Conservation (phyloP, 2,113 vertebrate species). For the Porphyrio hochstetteri region DNA sequence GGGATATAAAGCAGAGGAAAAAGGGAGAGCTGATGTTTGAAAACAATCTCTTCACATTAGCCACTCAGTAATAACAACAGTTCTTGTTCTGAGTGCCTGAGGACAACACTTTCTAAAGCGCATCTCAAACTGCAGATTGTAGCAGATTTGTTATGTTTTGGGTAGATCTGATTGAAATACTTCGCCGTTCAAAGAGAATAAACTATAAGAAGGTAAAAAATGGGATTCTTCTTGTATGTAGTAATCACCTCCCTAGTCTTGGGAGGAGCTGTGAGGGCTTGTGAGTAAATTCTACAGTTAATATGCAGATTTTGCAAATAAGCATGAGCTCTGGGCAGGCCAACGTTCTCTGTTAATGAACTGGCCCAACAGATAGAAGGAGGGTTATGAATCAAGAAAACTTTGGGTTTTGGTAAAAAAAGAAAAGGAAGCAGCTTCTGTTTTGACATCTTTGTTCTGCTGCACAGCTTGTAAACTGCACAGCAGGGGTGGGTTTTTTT, state of each 20-base stretch:
- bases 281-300: not conserved
- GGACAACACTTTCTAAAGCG: not conserved
- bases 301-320: not conserved
- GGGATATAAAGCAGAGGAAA: not conserved
- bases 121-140: not conserved
- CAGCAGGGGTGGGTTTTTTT: not conserved
- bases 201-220: not conserved
- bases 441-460: not conserved
- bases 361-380: not conserved
- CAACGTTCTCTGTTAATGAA: not conserved
- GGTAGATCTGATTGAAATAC: not conserved
- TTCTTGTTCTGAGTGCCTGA: not conserved
- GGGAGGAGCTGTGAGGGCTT: not conserved
- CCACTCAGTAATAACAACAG: not conserved
- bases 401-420: not conserved
- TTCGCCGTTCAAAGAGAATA: not conserved
- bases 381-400: not conserved
- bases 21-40: not conserved
- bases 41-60: not conserved
- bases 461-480: constrained; percentile 1
- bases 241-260: not conserved
- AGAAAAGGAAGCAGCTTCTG: not conserved
- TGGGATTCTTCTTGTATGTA: not conserved
- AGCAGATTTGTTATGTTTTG: not conserved
- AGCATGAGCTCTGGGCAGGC: not conserved